Evolutionary conservation across 2,888 invertebrate genomes (phyloP).

Genomic region (Mythimna albipuncta): DNA sequence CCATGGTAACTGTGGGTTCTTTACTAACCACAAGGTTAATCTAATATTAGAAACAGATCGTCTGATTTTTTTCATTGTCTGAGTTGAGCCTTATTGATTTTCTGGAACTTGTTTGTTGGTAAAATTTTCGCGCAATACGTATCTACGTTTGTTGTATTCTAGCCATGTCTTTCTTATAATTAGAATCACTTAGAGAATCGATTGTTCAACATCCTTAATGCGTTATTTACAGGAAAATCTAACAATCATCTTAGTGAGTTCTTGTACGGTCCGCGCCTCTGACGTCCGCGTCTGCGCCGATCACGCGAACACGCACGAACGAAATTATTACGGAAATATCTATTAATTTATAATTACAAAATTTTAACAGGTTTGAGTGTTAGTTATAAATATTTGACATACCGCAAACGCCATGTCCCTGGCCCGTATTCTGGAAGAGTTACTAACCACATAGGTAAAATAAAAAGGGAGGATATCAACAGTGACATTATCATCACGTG

Average conservation of each 20-base stretch:
- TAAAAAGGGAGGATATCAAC: background rate
- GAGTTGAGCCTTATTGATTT: background rate
- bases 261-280: constrained; percentile 30
- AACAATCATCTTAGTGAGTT: constrained; percentile 36
- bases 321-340: constrained; percentile 8
- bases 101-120: background rate
- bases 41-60: background rate
- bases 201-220: constrained; percentile 29
- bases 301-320: constrained; percentile 20
- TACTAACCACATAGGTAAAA: background rate
- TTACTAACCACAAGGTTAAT: background rate
- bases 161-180: constrained; percentile 1
- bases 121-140: background rate
- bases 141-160: background rate
- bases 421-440: background rate
- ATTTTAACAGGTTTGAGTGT: constrained; percentile 17
- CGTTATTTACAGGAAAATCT: constrained; percentile 46
- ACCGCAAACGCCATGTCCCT: background rate
- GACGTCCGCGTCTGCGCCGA: constrained; percentile 18
- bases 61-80: background rate
- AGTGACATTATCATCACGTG: constrained; percentile 21
- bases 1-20: background rate
- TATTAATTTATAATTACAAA: constrained; percentile 10
- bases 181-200: background rate
- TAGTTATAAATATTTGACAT: background rate